Evolutionary conservation across 2,888 invertebrate species (phyloP), one percentile per base, ranked within the genome.

Genomic region (Noctua janthina): DNA sequence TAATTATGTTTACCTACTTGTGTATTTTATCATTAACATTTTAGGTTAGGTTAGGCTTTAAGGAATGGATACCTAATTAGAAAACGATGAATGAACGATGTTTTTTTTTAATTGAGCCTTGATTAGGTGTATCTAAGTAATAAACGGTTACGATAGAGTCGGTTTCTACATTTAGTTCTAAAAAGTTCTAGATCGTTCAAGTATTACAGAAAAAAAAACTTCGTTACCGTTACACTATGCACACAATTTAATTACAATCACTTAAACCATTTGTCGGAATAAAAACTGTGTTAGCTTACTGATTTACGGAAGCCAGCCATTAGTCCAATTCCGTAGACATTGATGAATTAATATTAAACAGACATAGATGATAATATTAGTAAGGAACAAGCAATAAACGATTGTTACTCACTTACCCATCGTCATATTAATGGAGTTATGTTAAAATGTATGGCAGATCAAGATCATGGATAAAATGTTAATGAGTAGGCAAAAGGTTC

Each of bases 161-260:
- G 0, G 23, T 39, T n/a, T 29, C 15, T 35, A 20, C 5, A 74
- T 51, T 80, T 20, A 17, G 29, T 39, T 62, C 29, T 39, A 11
- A 10, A 1, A 20, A 35, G 13, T 54, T 35, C 7, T 29, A 29
- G 29, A 29, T 29, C 29, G 29, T n/a, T n/a, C n/a, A n/a, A n/a
- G n/a, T 46, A 43, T 66, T 66, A 20, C 23, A 23, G 0, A 23
- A 72, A 70, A 39, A 51, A 64, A 43, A 8, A 5, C 3, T 13
- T 29, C 3, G n/a, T 29, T 46, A 51, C 79, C 23, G 51, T 81
- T 43, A 70, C 56, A 46, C 67, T 85, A 51, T 20, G 66, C 72
- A 82, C 66, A 81, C 71, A 67, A 85, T 66, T 46, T 71, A 71
- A 71, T 82, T 59, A 85, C 66, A 59, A 81, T 71, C 81, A 85